Evolutionary conservation across 2,888 invertebrate genomes (phyloP), one percentile per base, ranked within the genome.

Genomic region (Acanthosepion pharaonis): DNA sequence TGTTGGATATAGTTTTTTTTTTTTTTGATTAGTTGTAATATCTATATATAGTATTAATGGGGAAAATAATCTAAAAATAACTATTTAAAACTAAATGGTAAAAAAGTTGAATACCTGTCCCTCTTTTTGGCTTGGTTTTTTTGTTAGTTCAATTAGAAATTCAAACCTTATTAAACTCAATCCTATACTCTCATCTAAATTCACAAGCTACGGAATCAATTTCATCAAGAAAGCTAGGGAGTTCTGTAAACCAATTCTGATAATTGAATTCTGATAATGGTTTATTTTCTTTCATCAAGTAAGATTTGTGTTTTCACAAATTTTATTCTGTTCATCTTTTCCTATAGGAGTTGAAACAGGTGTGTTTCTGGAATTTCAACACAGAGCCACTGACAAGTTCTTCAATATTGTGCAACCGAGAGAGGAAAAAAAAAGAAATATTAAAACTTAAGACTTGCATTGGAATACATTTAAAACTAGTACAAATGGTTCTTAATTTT

Each of bases 361-460:
- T 78, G 78, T 78, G 78, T 78, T 78, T 78, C 78, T 78, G 78
- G n/a, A 78, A 78, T 78, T 78, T n/a, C n/a, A 59, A 59, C 59
- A 59, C 59, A 59, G 59, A n/a, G 78, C 78, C 78, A 78, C 78
- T n/a, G n/a, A 11, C n/a, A 78, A 78, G 15, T 78, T 78, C n/a
- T 78, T 78, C n/a, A 78, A 78, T 78, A 18, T 11, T n/a, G n/a
- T 78, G n/a, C n/a, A 33, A 78, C n/a, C 5, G 33, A 78, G n/a
- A 78, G 9, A n/a, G 33, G n/a, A 0, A 78, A n/a, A 78, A n/a
- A 78, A n/a, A n/a, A 78, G 33, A 78, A 23, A 78, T 78, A n/a
- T n/a, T 78, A 33, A 78, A 33, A n/a, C n/a, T n/a, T 78, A 78
- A 78, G n/a, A 78, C 15, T 78, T 78, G 78, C 11, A 78, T 78